Percentiles rank a stretch among this genome's conserved stretches.
Conservation (phyloP, 2,113 vertebrate species). For the Rhadina sibilatrix region DNA sequence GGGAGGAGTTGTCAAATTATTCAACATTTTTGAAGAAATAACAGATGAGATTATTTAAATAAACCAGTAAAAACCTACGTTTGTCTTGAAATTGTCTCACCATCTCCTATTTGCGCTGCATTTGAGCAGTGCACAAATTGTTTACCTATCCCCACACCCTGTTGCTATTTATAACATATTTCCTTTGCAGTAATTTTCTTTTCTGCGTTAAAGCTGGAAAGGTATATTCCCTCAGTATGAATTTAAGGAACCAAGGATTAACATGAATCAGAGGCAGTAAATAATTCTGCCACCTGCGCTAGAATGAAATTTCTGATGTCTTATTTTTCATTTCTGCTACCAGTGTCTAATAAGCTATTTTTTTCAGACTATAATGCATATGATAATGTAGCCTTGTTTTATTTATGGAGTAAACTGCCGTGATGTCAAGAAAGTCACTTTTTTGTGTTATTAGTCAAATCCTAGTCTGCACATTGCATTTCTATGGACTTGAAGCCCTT, state of each 20-base stretch:
- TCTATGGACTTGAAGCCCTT: background rate
- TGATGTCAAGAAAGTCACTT: background rate
- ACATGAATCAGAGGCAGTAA: conserved; percentile 13
- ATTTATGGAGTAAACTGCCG: conserved; percentile 15
- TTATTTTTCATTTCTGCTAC: conserved; percentile 46
- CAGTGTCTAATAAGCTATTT: background rate
- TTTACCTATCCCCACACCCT: background rate
- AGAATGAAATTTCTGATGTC: conserved; percentile 52
- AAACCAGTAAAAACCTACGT: background rate
- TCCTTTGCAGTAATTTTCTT: background rate
- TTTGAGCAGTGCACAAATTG: background rate
- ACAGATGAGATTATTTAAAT: background rate
- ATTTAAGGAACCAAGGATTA: conserved; percentile 23
- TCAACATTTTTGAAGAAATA: background rate
- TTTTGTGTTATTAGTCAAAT: conserved; percentile 41
- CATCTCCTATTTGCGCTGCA: background rate
- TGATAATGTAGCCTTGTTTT: conserved; percentile 49
- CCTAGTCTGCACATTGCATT: background rate
- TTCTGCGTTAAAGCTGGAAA: conserved; percentile 10
- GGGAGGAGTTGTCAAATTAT: background rate
- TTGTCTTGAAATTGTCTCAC: background rate
- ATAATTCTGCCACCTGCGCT: conserved; percentile 39
- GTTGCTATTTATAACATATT: background rate
- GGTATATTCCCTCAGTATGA: conserved; percentile 27
- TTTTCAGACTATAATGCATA: conserved; percentile 56